Percentiles rank a stretch among this genome's conserved stretches.
Evolutionary conservation across 2,797 vertebrate genomes (phyloP).

Genomic region (Clarias pachynema): DNA sequence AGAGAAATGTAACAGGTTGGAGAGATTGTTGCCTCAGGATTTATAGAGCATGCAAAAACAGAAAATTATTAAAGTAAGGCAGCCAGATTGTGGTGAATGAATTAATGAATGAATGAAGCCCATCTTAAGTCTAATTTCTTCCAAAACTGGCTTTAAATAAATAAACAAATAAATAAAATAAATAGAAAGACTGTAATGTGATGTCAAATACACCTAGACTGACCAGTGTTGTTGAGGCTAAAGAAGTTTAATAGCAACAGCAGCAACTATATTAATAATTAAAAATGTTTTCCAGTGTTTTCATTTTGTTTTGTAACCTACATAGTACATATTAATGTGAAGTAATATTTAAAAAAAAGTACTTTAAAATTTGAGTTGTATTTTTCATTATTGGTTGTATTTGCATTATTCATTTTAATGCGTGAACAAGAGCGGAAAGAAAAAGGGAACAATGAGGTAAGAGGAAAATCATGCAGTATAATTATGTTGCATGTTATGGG

Average conservation of each 20-base stretch:
- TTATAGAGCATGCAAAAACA: background rate
- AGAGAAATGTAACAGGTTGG: slow-evolving; percentile 36
- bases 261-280: background rate
- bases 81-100: background rate
- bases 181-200: background rate
- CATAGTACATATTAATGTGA: background rate
- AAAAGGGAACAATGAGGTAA: background rate
- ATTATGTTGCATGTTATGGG: too few relatives aligned
- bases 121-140: background rate
- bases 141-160: background rate
- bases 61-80: background rate
- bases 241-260: background rate
- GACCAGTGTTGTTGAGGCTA: background rate
- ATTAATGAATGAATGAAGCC: background rate
- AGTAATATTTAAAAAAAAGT: background rate
- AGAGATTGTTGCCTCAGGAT: background rate
- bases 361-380: background rate
- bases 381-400: background rate
- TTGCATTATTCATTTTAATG: background rate
- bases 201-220: background rate
- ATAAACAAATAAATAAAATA: background rate
- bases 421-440: background rate
- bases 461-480: background rate
- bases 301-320: background rate
- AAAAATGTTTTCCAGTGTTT: background rate